Evolutionary conservation across 2,888 invertebrate genomes (phyloP), one percentile per base, ranked within the genome.

Genomic region (Eucriotettix oculatus): DNA sequence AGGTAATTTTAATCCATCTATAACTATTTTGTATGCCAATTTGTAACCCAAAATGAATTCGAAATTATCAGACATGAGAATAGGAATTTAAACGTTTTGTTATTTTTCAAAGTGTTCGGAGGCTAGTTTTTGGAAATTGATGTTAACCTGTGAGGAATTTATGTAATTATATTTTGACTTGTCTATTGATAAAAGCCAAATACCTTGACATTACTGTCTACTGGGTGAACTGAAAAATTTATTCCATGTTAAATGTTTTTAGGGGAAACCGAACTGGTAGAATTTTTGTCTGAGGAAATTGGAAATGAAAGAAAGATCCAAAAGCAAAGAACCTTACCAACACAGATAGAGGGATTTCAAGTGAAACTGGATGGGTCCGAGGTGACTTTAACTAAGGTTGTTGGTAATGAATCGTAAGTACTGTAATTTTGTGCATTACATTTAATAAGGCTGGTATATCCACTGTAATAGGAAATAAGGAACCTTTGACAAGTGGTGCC

Each of bases 281-380:
- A 92, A 71, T 97, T 96, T 71, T 76, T 98, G 41, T 86, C 88
- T 1, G 93, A 97, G 69, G 97, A 98, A 76, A 96, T 98, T 64
- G 79, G 88, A 41, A 88, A 91, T 0, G 97, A 97, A 72, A 86
- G 88, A 66, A 90, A 91, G 71, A 83, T 87, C 2, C 87, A 86
- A 69, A 88, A 89, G 71, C 72, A 82, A 16, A 85, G 87, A 72
- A 78, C 80, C 0, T 78, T 90, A 65, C 87, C 93, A 0, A 78
- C 83, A 0, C 84, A 85, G 64, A 71, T 97, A 29, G 86, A 88
- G 29, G 93, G 90, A 1, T 97, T 96, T 71, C 78, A 82, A 60
- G 84, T 94, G 0, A 81, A 82, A 59, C 76, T 86, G 1, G 81
- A 89, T 61, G 91, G 90, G 1, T 86, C 95, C 42, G 90, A 94